Conservation (phyloP, 1,140 invertebrate species). For the Wiebesia pumilae region DNA sequence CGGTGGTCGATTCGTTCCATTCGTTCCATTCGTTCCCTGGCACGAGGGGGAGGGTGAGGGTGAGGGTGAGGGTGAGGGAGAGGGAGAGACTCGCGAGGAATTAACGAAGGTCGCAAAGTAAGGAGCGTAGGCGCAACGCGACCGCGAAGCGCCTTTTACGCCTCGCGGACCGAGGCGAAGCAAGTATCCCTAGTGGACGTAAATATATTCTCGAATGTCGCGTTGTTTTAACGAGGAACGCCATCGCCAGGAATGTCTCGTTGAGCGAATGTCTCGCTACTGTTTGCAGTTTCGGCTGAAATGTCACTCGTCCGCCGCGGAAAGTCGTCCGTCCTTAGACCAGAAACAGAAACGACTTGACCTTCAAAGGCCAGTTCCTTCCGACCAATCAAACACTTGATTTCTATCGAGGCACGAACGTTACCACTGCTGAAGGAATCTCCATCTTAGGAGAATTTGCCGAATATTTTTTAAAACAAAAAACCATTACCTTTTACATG, state of each 20-base stretch:
- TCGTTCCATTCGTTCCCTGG: no score
- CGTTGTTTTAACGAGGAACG: not conserved
- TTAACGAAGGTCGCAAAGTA: conserved; percentile 61
- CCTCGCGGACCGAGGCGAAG: conserved; percentile 20
- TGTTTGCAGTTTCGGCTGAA: not conserved
- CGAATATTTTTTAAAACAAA: no score
- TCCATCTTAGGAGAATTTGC: no score
- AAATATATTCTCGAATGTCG: not conserved
- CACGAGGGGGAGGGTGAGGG: no score
- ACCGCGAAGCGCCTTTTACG: conserved; percentile 33
- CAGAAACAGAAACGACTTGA: no score
- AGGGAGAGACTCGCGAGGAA: conserved; percentile 45
- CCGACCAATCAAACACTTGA: no score
- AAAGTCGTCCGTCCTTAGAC: no score
- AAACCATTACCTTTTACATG: no score
- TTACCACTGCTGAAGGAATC: no score
- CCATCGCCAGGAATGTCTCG: not conserved
- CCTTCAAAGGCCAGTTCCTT: no score
- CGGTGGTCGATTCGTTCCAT: conserved; percentile 7
- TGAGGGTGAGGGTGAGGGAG: not conserved
- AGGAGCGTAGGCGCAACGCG: conserved; percentile 55
- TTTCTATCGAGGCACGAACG: no score
- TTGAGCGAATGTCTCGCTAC: not conserved
- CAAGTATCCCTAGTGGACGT: not conserved
- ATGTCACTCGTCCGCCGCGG: not conserved